Evolutionary conservation across 2,113 vertebrate species (phyloP), one percentile per base, ranked within the genome.

Genomic region (Sorex araneus): DNA sequence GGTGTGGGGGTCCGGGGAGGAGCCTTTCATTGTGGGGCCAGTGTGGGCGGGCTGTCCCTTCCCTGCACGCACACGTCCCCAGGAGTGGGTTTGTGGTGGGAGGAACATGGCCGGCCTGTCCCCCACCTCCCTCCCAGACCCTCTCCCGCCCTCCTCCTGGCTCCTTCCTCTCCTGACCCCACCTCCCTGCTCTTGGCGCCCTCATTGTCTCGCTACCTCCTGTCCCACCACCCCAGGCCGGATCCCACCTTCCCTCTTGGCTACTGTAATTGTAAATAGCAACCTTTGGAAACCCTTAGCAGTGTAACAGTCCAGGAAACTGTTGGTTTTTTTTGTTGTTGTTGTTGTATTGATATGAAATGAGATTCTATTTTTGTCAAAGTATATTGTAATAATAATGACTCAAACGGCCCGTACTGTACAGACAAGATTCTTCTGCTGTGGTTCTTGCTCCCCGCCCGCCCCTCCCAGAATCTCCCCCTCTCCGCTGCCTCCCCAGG

Each of bases 341-440:
- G 93, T 96, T 73, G 97, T 97, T 98, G 98, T 98, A 98, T 97
- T 97, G 98, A 96, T 98, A 98, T 97, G 97, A 98, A 97, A 98
- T 97, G 97, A 98, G 97, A 98, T 98, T 98, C 88, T 98, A 98
- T 98, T 98, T 98, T 98, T 98, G 98, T 98, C 98, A 98, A 97
- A 98, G 97, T 98, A 97, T 98, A 98, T 98, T 98, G 98, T 98
- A 97, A 97, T 98, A 98, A 98, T 95, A 97, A 97, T 96, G 97
- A 97, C 97, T 97, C 97, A 97, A 96, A 95, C 75, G 97, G 97
- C 97, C 84, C 90, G 87, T 96, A 97, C 95, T 97, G 98, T 98
- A 97, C 97, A 97, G 97, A 95, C 0, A 11, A 94, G 96, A 95
- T 94, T 96, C 92, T 96, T 95, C 95, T 96, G 96, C 95, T 96